Conservation (phyloP, 2,113 vertebrate species). For the Synodontis membranacea region DNA sequence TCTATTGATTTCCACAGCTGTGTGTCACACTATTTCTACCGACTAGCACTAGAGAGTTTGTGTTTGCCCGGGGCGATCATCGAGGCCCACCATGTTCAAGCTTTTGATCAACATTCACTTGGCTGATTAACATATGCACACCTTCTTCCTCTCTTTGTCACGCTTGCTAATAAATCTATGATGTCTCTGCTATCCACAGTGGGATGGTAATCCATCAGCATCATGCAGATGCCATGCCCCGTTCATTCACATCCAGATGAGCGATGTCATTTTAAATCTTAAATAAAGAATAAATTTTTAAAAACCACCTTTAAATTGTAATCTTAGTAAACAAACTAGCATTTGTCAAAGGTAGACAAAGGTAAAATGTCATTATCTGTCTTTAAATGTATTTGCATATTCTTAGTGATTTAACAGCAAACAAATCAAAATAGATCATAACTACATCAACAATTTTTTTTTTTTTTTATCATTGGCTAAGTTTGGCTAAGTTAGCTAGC, state of each 20-base stretch:
- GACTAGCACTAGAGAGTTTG: conserved; percentile 68
- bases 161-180: conserved; percentile 72
- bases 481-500: background rate
- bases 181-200: conserved; percentile 53
- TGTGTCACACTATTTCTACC: conserved; percentile 71
- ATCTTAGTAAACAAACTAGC: background rate
- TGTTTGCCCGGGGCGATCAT: conserved; percentile 82
- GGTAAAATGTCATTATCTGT: background rate
- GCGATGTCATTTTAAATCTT: background rate
- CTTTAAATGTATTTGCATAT: background rate
- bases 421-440: background rate
- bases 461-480: background rate
- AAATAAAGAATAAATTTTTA: background rate
- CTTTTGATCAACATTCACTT: conserved; percentile 82
- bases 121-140: conserved; percentile 79
- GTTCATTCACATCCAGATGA: conserved; percentile 17
- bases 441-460: background rate
- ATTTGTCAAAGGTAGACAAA: background rate
- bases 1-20: conserved; percentile 71
- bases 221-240: conserved; percentile 16
- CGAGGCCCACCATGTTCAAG: conserved; percentile 78
- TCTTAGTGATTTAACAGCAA: background rate
- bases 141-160: conserved; percentile 76
- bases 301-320: background rate
- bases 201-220: conserved; percentile 70